Conservation (phyloP, 1,140 invertebrate genomes). For the Aphidius gifuensis region DNA sequence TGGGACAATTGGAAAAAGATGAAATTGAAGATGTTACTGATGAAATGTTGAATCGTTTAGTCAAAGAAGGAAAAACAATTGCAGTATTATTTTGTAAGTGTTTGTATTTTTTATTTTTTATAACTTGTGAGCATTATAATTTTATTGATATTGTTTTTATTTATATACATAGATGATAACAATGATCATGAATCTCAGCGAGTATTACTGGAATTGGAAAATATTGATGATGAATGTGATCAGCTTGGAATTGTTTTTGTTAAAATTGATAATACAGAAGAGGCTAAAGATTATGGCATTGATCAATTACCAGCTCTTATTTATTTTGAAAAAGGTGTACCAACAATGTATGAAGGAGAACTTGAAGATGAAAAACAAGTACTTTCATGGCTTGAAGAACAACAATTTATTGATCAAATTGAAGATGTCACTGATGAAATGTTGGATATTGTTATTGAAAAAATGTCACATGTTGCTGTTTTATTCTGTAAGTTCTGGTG, state of each 20-base stretch:
- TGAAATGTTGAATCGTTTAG: constrained; percentile 86
- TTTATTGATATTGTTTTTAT: constrained; percentile 17
- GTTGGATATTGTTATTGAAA: constrained; percentile 86
- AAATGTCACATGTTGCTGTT: constrained; percentile 84
- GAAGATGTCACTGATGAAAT: constrained; percentile 93
- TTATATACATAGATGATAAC: constrained; percentile 73
- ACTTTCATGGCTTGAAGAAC: constrained; percentile 81
- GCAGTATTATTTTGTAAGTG: constrained; percentile 90
- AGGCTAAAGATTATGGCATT: constrained; percentile 88
- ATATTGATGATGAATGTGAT: constrained; percentile 93
- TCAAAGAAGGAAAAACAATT: constrained; percentile 83
- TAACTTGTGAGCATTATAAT: neutral
- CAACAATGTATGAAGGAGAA: constrained; percentile 83
- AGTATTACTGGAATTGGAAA: constrained; percentile 86
- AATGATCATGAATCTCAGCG: constrained; percentile 84
- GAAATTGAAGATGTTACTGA: constrained; percentile 94
- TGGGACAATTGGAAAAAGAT: constrained; percentile 82
- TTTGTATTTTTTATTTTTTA: neutral
- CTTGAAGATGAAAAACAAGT: constrained; percentile 89
- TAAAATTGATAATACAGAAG: constrained; percentile 87
- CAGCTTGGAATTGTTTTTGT: constrained; percentile 83
- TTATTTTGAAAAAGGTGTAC: constrained; percentile 90
- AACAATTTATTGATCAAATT: constrained; percentile 85
- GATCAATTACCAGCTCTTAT: constrained; percentile 81
- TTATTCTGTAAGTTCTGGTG: constrained; percentile 75